A percentile compares a stretch with the other conserved stretches of the same genome.
Conservation (phyloP, 1,140 invertebrate species). For the Lamellibrachia luymesi region DNA sequence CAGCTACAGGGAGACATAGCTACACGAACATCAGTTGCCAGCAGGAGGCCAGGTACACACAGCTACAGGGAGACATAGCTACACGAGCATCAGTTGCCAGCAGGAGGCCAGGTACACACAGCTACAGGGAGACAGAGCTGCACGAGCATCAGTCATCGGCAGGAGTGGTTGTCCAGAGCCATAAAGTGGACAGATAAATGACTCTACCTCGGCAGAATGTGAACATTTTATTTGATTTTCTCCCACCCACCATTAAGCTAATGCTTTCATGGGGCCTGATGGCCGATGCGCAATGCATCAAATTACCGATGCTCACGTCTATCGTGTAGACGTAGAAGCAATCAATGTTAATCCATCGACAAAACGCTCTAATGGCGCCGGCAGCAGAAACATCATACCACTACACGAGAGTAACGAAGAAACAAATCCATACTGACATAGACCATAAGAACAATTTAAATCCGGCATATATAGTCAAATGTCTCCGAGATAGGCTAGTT, state of each 20-base stretch:
- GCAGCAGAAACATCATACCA: background rate
- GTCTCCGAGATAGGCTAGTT: background rate
- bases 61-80: no score
- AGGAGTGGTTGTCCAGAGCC: background rate
- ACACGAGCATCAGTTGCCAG: no score
- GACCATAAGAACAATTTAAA: background rate
- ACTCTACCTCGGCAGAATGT: background rate
- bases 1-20: no score
- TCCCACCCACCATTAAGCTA: background rate
- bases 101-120: no score
- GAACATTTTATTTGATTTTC: conserved; percentile 6
- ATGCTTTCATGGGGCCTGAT: background rate
- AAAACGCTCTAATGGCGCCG: background rate
- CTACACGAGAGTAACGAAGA: background rate
- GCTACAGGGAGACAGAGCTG: no score
- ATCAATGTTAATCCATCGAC: background rate
- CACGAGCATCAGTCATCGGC: background rate
- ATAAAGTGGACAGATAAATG: background rate
- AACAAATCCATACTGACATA: background rate
- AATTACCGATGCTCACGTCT: background rate
- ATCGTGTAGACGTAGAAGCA: background rate
- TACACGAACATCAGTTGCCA: no score
- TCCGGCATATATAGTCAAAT: background rate
- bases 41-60: no score
- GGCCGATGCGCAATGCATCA: background rate